Evolutionary conservation across 2,797 vertebrate species (phyloP).

Genomic region (Premnoplex brunnescens): DNA sequence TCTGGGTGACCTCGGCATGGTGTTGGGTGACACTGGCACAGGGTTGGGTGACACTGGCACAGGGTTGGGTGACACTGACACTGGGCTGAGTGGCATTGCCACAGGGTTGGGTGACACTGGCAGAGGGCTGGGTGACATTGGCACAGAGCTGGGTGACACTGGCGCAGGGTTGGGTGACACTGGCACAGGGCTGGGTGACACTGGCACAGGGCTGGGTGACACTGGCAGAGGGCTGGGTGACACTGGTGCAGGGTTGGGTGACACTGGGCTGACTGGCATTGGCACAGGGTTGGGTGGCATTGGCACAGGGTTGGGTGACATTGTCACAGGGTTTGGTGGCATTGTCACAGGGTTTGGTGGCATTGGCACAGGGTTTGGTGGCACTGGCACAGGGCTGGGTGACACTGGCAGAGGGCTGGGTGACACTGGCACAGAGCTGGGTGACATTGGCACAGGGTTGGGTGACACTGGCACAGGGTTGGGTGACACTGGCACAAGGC

Average conservation of each 20-base stretch:
- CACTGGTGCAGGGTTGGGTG: no score
- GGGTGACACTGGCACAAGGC: neutral
- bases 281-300: neutral
- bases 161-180: no score
- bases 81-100: no score
- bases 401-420: no score
- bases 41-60: neutral
- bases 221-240: no score
- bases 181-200: no score
- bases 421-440: neutral
- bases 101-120: rapidly evolving
- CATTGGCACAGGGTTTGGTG: no score
- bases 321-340: neutral
- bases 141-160: no score
- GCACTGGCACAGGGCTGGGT: no score
- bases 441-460: neutral
- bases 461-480: neutral
- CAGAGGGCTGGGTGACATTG: neutral
- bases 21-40: neutral
- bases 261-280: no score
- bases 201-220: no score
- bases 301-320: neutral
- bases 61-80: rapidly evolving
- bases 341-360: no score
- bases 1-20: neutral